These are phyloP conservation scores for Teleopsis dalmanni DNA, from an alignment of 1,140 invertebrate genomes.

Conservation along the genomic window DNA sequence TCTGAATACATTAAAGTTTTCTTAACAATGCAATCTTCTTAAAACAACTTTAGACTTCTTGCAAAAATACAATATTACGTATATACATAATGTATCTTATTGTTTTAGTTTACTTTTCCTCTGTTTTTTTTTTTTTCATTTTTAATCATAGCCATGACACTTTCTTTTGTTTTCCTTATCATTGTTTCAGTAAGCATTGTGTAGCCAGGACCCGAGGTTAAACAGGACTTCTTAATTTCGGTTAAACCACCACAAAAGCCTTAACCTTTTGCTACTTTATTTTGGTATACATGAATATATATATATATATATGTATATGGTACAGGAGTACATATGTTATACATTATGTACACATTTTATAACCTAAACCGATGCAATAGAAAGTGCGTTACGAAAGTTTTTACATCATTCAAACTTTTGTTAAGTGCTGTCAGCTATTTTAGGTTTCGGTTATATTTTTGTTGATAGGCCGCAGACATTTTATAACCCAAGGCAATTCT, in stretches of 20 bases:
- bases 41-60: no score
- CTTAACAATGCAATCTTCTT: no score
- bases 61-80: no score
- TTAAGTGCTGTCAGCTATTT: conserved; percentile 6
- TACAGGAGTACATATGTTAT: not conserved
- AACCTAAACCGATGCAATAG: not conserved
- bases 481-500: not conserved
- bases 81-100: no score
- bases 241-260: not conserved
- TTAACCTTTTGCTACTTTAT: conserved; percentile 2
- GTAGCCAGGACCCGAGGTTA: conserved; percentile 5
- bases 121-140: no score
- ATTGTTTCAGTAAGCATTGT: no score
- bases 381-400: not conserved
- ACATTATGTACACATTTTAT: not conserved
- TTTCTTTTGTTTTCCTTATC: no score
- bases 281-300: not conserved
- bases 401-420: conserved; percentile 6
- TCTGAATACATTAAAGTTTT: no score
- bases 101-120: no score
- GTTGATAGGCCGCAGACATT: conserved; percentile 10
- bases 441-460: conserved; percentile 1
- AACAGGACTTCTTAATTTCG: conserved; percentile 2
- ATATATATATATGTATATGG: not conserved
- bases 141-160: no score